A percentile compares a stretch with the other conserved stretches of the same genome.
phyloP scores from a whole-genome alignment of 2,888 invertebrate genomes.

The Megaustenia siamemsis region DNA sequence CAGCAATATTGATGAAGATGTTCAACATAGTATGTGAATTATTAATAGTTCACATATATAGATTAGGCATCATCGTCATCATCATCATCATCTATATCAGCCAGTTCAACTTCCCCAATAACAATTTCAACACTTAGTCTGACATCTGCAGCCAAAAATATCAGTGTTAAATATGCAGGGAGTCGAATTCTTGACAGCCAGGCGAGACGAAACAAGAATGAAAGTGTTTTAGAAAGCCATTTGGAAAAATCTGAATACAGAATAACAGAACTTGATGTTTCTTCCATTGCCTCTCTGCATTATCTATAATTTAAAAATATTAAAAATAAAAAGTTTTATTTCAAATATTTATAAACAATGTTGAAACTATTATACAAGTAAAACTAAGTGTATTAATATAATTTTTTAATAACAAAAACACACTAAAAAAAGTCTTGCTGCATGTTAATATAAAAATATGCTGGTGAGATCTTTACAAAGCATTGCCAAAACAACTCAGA shows the following conservation, averaged over 20 bases:
- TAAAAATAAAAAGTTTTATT: background rate
- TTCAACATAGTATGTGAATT: background rate
- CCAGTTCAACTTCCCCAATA: conserved; percentile 9
- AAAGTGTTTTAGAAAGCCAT: conserved; percentile 77
- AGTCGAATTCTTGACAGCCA: conserved; percentile 86
- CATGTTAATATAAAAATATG: no score
- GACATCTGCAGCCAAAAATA: conserved; percentile 67
- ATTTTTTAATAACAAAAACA: background rate
- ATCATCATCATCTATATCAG: conserved; percentile 35
- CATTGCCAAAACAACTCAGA: no score
- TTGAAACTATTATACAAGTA: no score
- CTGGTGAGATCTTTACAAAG: no score
- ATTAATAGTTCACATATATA: background rate
- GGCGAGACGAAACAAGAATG: conserved; percentile 87
- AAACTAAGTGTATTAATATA: background rate
- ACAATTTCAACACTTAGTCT: conserved; percentile 67
- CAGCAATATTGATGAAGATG: background rate
- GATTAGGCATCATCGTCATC: conserved; percentile 1
- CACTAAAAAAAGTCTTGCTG: background rate
- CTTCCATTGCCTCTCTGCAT: conserved; percentile 36
- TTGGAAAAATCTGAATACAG: conserved; percentile 58
- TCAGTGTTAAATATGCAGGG: conserved; percentile 82
- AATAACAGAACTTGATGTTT: conserved; percentile 28
- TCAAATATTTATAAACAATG: no score
- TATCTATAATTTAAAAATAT: conserved; percentile 9